Base-by-base conservation (phyloP, 2,888 invertebrate species). In the Rhopalosiphum nymphaeae region DNA sequence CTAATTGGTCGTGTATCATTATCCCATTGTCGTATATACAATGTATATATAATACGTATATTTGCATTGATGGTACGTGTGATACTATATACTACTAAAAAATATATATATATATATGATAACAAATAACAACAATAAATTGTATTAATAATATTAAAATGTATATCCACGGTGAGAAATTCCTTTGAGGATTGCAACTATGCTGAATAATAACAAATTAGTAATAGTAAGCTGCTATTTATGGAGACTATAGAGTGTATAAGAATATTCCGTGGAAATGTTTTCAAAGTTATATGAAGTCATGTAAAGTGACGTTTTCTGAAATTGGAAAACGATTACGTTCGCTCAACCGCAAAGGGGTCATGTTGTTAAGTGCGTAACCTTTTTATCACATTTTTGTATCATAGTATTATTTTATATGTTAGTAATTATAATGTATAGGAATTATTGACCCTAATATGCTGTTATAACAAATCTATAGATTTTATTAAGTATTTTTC, bases 41-140 rank as follows among this genome's bases (percentile, higher is more conserved):
- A 93, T 78, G 88, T 93, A 89, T 93, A 92, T 92, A 92, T 93
- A 93, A 93, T 93, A 93, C 92, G 92, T 93, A 93, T 93, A 93
- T 93, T 93, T 93, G 56, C 88, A 89, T 89, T 89, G 88, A 93
- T 93, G 92, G 92, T 93, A 93, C 92, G 92, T 93, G 92, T 93
- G 92, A 93, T 92, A 92, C 67, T 88, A 89, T 93, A 93, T 89
- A 93, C 92, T 93, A 26, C 13, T 53, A 44, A n/a, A 25, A 46
- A 21, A 49, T 5, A 53, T 21, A 21, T 53, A 53, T 53, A 53
- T 57, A 57, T 57, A 57, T 57, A 61, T 61, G 61, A 29, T 61
- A 10, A 11, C 26, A 29, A 26, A 61, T 61, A n/a, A 67, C 13
- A 67, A 61, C 4, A 13, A 67, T 67, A n/a, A 7, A 67, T n/a